These are phyloP conservation scores for Empis livida DNA, from an alignment of 2,888 invertebrate genomes.

Conservation along the genomic window DNA sequence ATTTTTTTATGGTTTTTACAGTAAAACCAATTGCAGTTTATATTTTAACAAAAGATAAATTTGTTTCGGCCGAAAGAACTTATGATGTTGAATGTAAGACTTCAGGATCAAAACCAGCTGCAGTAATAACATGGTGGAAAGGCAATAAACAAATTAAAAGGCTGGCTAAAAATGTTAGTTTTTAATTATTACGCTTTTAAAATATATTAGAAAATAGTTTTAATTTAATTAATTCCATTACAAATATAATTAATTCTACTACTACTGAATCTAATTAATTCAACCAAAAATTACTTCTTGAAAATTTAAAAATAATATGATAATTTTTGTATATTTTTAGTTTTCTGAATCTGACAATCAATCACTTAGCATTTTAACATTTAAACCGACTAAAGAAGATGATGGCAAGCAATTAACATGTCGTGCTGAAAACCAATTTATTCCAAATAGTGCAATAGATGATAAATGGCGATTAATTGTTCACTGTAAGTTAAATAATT, in stretches of 20 bases:
- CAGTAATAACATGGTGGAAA: slow-evolving; percentile 83
- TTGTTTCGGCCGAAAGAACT: slow-evolving; percentile 71
- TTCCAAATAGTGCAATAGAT: slow-evolving; percentile 68
- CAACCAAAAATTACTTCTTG: no score
- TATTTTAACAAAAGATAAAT: slow-evolving; percentile 70
- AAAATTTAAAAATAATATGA: neutral
- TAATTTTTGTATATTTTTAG: slow-evolving; percentile 35
- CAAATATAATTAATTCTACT: no score
- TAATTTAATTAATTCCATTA: no score
- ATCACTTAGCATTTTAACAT: slow-evolving; percentile 69
- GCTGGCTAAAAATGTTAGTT: slow-evolving; percentile 68
- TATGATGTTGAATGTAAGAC: slow-evolving; percentile 81
- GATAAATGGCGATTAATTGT: slow-evolving; percentile 80
- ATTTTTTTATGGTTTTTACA: slow-evolving; percentile 33
- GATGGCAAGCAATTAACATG: slow-evolving; percentile 83
- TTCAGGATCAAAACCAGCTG: slow-evolving; percentile 74
- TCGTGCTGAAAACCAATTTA: slow-evolving; percentile 75
- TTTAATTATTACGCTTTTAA: no score
- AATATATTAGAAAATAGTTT: no score
- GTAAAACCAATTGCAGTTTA: slow-evolving; percentile 76
- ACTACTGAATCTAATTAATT: no score
- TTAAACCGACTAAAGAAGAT: slow-evolving; percentile 73
- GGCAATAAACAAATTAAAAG: slow-evolving; percentile 67
- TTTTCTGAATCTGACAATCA: slow-evolving; percentile 71
- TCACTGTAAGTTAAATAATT: slow-evolving; percentile 72